Conservation (phyloP, 2,113 vertebrate species). For the Odontophorus gujanensis region DNA sequence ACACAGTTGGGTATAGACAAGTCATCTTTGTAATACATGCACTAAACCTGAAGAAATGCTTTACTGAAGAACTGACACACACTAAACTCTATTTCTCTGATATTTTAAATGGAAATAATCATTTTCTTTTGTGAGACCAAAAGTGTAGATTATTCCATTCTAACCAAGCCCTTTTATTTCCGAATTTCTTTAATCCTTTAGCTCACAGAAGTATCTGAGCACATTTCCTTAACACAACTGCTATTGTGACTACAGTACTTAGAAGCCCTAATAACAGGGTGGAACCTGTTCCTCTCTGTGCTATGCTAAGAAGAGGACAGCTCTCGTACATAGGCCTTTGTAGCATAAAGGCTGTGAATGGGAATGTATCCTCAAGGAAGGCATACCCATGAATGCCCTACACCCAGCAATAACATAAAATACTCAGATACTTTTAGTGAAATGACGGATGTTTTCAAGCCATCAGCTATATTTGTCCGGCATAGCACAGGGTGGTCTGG, state of each 20-base stretch:
- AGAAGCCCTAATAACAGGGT: background rate
- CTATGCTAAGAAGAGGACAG: background rate
- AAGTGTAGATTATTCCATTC: background rate
- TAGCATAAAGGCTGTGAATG: background rate
- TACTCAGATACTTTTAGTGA: background rate
- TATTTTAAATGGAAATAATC: background rate
- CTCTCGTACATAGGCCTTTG: background rate
- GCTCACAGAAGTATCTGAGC: background rate
- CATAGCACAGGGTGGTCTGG: background rate
- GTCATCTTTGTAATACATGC: background rate
- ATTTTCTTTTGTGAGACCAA: background rate
- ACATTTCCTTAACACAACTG: background rate
- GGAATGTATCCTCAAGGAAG: background rate
- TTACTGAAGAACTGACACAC: background rate
- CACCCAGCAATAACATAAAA: background rate
- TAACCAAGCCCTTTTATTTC: background rate
- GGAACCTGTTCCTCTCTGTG: background rate
- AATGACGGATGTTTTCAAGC: background rate
- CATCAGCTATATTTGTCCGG: background rate
- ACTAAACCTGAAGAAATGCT: background rate
- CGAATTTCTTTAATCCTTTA: background rate
- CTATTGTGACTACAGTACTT: background rate
- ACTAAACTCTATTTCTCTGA: background rate
- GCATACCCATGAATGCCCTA: background rate
- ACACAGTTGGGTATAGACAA: background rate